A percentile compares a stretch with the other conserved stretches of the same genome.
phyloP scores from a whole-genome alignment of 2,113 vertebrate genomes.

The Halcyon senegalensis region DNA sequence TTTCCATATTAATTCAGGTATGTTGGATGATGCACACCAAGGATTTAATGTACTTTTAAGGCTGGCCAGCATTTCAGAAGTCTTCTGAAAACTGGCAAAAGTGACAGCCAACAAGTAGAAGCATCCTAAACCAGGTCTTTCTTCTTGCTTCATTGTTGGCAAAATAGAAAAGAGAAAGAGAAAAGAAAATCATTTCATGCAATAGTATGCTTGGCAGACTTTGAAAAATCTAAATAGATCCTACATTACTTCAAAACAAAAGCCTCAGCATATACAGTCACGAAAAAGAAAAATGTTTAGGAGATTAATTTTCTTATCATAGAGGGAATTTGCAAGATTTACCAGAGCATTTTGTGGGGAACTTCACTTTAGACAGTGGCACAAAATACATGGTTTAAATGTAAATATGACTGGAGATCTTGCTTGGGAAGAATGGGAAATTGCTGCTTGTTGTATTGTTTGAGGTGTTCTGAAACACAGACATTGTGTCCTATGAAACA shows the following conservation, averaged over 20 bases:
- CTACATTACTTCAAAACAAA: background rate
- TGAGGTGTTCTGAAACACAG: background rate
- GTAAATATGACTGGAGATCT: background rate
- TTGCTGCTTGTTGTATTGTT: background rate
- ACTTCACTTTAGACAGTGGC: background rate
- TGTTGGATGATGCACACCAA: background rate
- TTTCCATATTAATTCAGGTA: conserved; percentile 45
- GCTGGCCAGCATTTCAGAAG: conserved; percentile 24
- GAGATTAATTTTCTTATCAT: conserved; percentile 7
- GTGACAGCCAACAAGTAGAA: background rate
- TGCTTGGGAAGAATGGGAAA: background rate
- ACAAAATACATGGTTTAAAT: background rate
- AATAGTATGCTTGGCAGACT: background rate
- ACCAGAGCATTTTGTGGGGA: background rate
- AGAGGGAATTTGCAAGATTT: background rate
- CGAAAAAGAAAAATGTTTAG: background rate
- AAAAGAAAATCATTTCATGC: conserved; percentile 7
- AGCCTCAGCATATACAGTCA: background rate
- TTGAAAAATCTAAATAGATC: conserved; percentile 31
- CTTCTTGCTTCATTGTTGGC: background rate
- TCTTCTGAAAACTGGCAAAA: background rate
- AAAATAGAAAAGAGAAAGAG: conserved; percentile 1
- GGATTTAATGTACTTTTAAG: conserved; percentile 10
- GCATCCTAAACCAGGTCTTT: background rate
- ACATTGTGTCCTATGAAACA: background rate